Base-by-base conservation (phyloP, 2,113 vertebrate species). In the Entelurus aequoreus region DNA sequence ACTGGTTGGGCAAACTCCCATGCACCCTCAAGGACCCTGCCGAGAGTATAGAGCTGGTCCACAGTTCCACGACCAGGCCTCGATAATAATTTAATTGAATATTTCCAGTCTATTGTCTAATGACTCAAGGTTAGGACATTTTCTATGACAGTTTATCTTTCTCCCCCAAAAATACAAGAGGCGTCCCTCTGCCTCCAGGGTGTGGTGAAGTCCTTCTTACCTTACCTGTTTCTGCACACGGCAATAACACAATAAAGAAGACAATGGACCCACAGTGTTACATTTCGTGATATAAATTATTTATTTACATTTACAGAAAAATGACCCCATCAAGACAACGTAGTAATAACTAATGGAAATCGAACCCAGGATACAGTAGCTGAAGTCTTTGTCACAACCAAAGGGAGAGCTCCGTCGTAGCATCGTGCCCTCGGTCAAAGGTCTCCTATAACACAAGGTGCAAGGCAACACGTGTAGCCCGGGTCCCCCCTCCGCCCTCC, bases 241-340 rank as follows among this genome's bases (percentile, higher is more conserved):
- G 8, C 19, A 52, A 9, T 16, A n/a, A 47, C 38, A 12, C 35
- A 40, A 56, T 16, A 5, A 53, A 12, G 42, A 59, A 64, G 16
- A 64, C 51, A 0, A 46, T 46, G 42, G 69, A 83, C 65, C 46
- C 78, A 15, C 54, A n/a, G 6, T 11, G 47, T 72, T 81, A 79
- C 77, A 75, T 87, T 87, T 90, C 77, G 93, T 96, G 95, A 97
- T 99, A 98, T 99, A 99, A 99, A 99, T 98, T 97, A 96, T 98
- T 99, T 99, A 98, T 99, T 98, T 99, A 99, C 95, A 98, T 97
- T 87, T 97, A 98, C 96, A 97, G 95, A 98, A 98, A 93, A 92
- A 96, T 95, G 84, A 98, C 93, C 88, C 89, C 91, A 97, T 95
- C 95, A 94, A 97, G 94, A 99, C 95, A 98, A 95, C 94, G 93